Percentiles rank a stretch among this genome's conserved stretches.
Evolutionary conservation across 2,113 vertebrate species (phyloP).

Genomic region (Sinocyclocheilus rhinocerous): DNA sequence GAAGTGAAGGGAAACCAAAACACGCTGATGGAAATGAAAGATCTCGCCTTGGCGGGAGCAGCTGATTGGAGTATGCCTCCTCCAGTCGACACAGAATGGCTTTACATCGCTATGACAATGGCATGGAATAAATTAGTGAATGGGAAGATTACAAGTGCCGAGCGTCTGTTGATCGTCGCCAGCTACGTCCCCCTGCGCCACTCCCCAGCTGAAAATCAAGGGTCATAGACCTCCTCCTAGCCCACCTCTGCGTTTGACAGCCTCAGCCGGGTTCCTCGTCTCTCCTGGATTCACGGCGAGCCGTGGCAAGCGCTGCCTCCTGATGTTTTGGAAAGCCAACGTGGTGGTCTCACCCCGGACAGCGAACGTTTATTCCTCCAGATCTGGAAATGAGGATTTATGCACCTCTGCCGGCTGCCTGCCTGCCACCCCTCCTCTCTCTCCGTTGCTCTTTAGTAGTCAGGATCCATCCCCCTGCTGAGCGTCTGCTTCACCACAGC

Average conservation of each 20-base stretch:
- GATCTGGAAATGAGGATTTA: constrained; percentile 73
- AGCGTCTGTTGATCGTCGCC: constrained; percentile 66
- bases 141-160: constrained; percentile 73
- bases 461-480: constrained; percentile 84
- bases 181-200: constrained; percentile 65
- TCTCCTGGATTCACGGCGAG: constrained; percentile 68
- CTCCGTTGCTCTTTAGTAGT: constrained; percentile 81
- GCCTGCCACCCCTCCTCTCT: constrained; percentile 66
- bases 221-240: constrained; percentile 76
- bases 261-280: constrained; percentile 62
- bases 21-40: constrained; percentile 51
- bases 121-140: constrained; percentile 78
- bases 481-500: constrained; percentile 75
- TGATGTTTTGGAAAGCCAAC: constrained; percentile 64
- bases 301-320: constrained; percentile 64
- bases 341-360: constrained; percentile 63
- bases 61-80: constrained; percentile 79
- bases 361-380: constrained; percentile 65
- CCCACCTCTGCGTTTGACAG: constrained; percentile 74
- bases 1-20: constrained; percentile 60
- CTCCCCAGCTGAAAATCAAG: constrained; percentile 69
- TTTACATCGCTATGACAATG: constrained; percentile 78
- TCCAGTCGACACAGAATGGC: constrained; percentile 71
- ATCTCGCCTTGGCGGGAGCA: constrained; percentile 66
- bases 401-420: constrained; percentile 73